A percentile compares a stretch with the other conserved stretches of the same genome.
Evolutionary conservation across 2,797 vertebrate species (phyloP).

Genomic region (Characodon lateralis): DNA sequence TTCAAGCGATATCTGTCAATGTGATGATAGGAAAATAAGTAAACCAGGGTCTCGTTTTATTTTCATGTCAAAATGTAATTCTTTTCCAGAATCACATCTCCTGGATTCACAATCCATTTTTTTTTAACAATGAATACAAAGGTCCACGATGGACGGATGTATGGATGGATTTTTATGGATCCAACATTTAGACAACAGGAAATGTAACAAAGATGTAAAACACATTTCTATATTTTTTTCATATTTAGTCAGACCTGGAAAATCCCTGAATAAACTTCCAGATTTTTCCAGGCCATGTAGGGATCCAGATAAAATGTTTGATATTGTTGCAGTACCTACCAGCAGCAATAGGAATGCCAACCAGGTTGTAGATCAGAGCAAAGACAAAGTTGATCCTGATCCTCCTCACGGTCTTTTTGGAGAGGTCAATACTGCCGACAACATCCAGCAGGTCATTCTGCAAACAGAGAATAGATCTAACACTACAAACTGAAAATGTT

Average conservation of each 20-base stretch:
- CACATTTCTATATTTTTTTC: background rate
- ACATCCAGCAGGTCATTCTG: slow-evolving; percentile 96
- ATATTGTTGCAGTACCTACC: slow-evolving; percentile 72
- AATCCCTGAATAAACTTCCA: background rate
- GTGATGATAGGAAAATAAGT: background rate
- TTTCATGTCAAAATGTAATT: background rate
- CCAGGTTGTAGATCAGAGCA: slow-evolving; percentile 95
- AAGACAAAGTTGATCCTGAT: slow-evolving; percentile 95
- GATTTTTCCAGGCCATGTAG: background rate
- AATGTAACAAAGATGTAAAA: background rate
- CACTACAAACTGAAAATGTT: background rate
- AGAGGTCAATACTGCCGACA: slow-evolving; percentile 93
- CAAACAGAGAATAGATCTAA: background rate
- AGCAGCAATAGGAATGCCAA: slow-evolving; percentile 96
- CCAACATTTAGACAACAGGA: no score
- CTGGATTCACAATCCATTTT: background rate
- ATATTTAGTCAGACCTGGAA: background rate
- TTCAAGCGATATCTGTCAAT: background rate
- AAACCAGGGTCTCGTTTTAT: background rate
- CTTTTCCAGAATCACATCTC: background rate
- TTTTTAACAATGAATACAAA: background rate
- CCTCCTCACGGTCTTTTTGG: slow-evolving; percentile 92
- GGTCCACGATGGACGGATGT: no score
- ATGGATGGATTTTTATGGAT: no score
- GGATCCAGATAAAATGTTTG: background rate